A percentile compares a stretch with the other conserved stretches of the same genome.
Evolutionary conservation across 2,113 vertebrate species (phyloP).

Genomic region (Cyrtonyx montezumae): DNA sequence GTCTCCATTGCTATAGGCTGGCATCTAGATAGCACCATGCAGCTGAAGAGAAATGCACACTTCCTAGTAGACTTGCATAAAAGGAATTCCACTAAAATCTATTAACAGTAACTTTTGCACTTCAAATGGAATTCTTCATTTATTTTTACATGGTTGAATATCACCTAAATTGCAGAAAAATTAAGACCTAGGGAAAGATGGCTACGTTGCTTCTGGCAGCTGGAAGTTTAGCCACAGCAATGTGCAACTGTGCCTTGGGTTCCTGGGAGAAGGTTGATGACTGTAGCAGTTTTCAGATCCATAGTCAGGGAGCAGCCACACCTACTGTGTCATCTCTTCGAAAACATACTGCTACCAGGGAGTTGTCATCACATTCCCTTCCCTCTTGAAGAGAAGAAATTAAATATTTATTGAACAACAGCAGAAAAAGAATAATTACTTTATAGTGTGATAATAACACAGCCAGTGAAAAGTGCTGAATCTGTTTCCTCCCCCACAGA

Average conservation of each 20-base stretch:
- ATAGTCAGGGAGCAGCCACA: neutral
- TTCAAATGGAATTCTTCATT: neutral
- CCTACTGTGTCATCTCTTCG: neutral
- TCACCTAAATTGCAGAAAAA: neutral
- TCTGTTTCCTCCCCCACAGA: neutral
- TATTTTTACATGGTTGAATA: neutral
- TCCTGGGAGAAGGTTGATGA: neutral
- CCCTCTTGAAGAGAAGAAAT: neutral
- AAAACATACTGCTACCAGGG: neutral
- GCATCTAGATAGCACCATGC: neutral
- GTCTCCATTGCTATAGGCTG: neutral
- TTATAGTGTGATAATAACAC: neutral
- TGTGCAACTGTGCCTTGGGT: neutral
- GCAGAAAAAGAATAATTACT: neutral
- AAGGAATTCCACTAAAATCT: neutral
- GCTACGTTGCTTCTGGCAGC: neutral
- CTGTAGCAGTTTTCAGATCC: neutral
- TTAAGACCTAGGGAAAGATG: neutral
- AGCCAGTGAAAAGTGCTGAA: neutral
- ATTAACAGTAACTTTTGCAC: neutral
- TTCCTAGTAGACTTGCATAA: neutral
- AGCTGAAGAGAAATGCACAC: neutral
- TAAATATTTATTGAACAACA: neutral
- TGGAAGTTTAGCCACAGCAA: neutral
- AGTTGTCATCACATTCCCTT: neutral